Evolutionary conservation across 1,140 invertebrate species (phyloP), one percentile per base, ranked within the genome.

Genomic region (Zaprionus davidi): DNA sequence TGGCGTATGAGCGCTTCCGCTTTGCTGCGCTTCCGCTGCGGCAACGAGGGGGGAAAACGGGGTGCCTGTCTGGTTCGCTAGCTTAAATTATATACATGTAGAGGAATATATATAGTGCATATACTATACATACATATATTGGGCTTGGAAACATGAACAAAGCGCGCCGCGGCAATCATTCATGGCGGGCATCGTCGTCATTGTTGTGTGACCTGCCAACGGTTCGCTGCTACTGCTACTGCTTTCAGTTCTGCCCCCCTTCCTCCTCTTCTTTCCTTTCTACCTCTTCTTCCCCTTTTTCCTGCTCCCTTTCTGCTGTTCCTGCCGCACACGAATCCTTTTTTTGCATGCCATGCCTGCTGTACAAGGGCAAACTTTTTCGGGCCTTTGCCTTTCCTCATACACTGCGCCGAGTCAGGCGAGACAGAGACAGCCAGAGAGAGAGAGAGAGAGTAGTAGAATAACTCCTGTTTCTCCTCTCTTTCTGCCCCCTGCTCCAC

Each of bases 1-100:
- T 76, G 81, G 85, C 84, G 85, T 88, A 88, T 88, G 84, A 90
- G 84, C 85, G 75, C 84, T 88, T 88, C 84, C 84, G 84, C 78
- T 88, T 71, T 81, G 78, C 78, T 55, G 71, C 63, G 68, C 81
- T 75, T 88, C 84, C 84, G 85, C 64, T 79, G 82, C 76, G 49
- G 31, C 44, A 31, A 6, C 24, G 4, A 13, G 22, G 28, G 26
- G 2, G 5, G 36, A 11, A 0, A 12, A 2, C n/a, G 20, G 22
- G 12, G 49, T 34, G 53, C 22, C 65, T 69, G 84, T 81, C 81
- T 88, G 78, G 76, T 53, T 51, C 49, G 31, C 41, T 55, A 49
- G 46, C 46, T 17, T 22, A 51, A 51, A 24, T 51, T 51, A 22
- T 51, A 51, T 51, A 51, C 13, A 51, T 51, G 3, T 49, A 22